Evolutionary conservation across 2,113 vertebrate species (phyloP).

Genomic region (Sinocyclocheilus grahami): DNA sequence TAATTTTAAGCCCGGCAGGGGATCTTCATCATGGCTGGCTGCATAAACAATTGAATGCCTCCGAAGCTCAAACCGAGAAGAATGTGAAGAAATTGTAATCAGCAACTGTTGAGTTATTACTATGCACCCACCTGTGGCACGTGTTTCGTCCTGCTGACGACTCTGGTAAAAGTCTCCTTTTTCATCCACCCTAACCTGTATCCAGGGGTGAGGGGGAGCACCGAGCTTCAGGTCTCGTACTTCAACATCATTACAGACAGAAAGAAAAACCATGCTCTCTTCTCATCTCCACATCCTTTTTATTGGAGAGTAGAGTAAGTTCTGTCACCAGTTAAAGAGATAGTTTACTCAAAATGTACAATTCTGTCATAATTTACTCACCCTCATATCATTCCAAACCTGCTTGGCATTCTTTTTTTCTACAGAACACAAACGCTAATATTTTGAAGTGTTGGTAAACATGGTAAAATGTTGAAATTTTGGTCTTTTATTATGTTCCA

Average conservation of each 20-base stretch:
- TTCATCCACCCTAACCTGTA: background rate
- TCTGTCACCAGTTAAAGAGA: background rate
- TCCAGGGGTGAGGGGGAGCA: background rate
- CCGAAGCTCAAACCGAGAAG: constrained; percentile 25
- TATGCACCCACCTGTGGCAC: constrained; percentile 1
- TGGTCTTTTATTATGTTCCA: background rate
- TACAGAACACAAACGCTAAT: too few species aligned
- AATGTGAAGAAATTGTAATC: constrained; percentile 27
- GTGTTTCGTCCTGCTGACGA: background rate
- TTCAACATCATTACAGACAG: background rate
- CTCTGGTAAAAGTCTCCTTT: background rate
- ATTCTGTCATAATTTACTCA: background rate
- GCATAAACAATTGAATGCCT: constrained; percentile 25
- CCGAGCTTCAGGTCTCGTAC: background rate
- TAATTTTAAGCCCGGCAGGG: constrained; percentile 5
- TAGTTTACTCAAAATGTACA: background rate
- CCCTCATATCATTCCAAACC: too few species aligned
- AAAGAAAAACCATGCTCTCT: background rate
- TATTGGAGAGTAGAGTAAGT: background rate
- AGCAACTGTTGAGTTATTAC: constrained; percentile 4
- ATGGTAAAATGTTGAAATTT: too few species aligned
- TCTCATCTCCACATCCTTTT: background rate
- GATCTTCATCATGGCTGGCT: constrained; percentile 32
- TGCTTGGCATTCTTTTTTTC: too few species aligned
- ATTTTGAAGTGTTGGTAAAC: background rate